Evolutionary conservation across 2,888 invertebrate genomes (phyloP).

Genomic region (Xanthia togata): DNA sequence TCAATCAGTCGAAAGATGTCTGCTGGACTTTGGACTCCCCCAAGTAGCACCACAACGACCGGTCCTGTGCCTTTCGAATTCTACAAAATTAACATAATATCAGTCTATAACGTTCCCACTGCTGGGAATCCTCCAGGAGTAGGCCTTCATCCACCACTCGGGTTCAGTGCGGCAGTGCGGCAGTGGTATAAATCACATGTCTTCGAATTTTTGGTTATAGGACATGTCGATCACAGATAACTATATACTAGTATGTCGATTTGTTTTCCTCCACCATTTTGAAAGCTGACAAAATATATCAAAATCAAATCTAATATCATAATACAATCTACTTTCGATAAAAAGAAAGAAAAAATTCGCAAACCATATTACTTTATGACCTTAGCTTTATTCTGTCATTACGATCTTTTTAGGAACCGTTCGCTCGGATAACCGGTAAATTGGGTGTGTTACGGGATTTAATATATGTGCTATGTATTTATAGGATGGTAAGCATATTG

Average conservation of each 20-base stretch:
- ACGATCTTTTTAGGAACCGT: slow-evolving; percentile 66
- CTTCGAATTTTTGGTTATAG: neutral
- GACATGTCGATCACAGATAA: too few species aligned
- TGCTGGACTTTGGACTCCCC: neutral
- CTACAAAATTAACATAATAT: too few species aligned
- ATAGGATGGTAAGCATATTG: slow-evolving; percentile 47
- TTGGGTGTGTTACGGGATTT: slow-evolving; percentile 63
- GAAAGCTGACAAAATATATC: neutral
- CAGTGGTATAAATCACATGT: neutral
- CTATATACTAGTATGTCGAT: too few species aligned
- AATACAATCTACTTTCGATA: slow-evolving; percentile 24
- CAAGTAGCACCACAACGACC: neutral
- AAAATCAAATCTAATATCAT: slow-evolving; percentile 31
- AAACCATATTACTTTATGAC: slow-evolving; percentile 48
- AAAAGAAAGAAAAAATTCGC: slow-evolving; percentile 37
- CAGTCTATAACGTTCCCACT: too few species aligned
- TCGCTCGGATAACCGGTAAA: slow-evolving; percentile 62
- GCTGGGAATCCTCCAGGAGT: neutral
- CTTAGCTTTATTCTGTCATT: slow-evolving; percentile 57
- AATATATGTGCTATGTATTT: slow-evolving; percentile 57
- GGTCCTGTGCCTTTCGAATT: too few species aligned
- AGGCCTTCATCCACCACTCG: neutral
- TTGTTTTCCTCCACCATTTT: neutral
- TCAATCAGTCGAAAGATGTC: neutral
- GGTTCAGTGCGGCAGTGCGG: neutral